phyloP scores from a whole-genome alignment of 2,113 vertebrate genomes.

The Pterocles gutturalis region DNA sequence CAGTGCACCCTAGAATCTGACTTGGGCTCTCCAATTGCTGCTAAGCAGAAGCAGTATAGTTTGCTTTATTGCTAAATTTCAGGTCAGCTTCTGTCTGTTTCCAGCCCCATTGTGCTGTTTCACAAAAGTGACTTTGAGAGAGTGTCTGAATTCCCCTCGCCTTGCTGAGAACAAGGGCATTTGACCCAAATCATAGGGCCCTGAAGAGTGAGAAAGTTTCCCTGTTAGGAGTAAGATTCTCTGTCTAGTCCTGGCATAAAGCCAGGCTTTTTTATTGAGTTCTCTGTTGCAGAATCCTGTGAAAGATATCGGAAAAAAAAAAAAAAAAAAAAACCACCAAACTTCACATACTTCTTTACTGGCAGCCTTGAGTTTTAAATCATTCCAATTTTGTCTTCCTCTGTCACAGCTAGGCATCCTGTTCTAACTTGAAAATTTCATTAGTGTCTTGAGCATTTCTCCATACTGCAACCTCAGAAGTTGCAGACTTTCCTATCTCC shows the following conservation, averaged over 20 bases:
- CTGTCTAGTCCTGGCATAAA: not conserved
- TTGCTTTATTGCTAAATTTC: not conserved
- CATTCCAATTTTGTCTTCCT: not conserved
- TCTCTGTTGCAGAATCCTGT: not conserved
- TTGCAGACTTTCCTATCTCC: not conserved
- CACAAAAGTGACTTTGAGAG: not conserved
- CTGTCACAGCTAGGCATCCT: not conserved
- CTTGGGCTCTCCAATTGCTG: not conserved
- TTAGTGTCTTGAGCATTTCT: not conserved
- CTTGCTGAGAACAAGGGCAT: fast-evolving
- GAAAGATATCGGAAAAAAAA: not conserved
- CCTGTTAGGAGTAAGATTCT: not conserved
- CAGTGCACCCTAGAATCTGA: not conserved
- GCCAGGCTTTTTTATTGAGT: not conserved
- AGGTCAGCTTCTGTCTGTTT: not conserved
- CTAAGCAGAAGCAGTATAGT: not conserved
- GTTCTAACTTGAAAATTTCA: constrained; percentile 15
- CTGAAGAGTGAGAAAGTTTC: not conserved
- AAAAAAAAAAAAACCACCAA: not conserved
- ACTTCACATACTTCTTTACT: not conserved
- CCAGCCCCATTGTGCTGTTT: not conserved
- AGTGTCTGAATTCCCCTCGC: not conserved
- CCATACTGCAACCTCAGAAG: not conserved
- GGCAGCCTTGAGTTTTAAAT: not conserved
- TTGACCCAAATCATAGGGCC: not conserved